These are phyloP conservation scores for Asobara japonica DNA, from an alignment of 1,140 invertebrate genomes.

Conservation along the genomic window DNA sequence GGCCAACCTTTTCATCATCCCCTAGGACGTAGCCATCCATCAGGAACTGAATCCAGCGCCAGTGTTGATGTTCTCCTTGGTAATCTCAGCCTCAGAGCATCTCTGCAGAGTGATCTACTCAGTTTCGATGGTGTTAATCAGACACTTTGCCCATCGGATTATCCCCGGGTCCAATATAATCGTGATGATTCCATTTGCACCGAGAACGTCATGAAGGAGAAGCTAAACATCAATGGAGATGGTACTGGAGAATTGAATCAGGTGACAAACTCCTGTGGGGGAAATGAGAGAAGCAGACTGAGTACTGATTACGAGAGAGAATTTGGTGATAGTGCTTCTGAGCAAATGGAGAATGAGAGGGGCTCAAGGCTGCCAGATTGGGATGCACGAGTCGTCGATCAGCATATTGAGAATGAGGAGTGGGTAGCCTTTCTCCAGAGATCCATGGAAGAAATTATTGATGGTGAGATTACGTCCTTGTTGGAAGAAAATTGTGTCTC, in stretches of 20 bases:
- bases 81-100: constrained; percentile 55
- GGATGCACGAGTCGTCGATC: constrained; percentile 61
- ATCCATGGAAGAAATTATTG: constrained; percentile 75
- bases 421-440: constrained; percentile 76
- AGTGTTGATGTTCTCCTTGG: constrained; percentile 56
- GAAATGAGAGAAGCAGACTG: constrained; percentile 40
- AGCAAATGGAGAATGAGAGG: constrained; percentile 28
- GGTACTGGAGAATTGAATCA: constrained; percentile 4
- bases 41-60: constrained; percentile 53
- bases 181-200: background rate
- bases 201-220: background rate
- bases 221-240: constrained; percentile 4
- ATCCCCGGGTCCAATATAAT: background rate
- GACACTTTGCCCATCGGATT: constrained; percentile 43
- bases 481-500: constrained; percentile 78
- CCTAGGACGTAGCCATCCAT: constrained; percentile 49
- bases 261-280: background rate
- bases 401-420: constrained; percentile 83
- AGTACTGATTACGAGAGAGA: constrained; percentile 52
- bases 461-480: constrained; percentile 77
- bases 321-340: constrained; percentile 37
- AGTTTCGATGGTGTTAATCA: constrained; percentile 46
- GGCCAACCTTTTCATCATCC: constrained; percentile 43
- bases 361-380: constrained; percentile 50
- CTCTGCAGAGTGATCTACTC: constrained; percentile 53